Base-by-base conservation (phyloP, 2,797 vertebrate species). In the Carcharodon carcharias region DNA sequence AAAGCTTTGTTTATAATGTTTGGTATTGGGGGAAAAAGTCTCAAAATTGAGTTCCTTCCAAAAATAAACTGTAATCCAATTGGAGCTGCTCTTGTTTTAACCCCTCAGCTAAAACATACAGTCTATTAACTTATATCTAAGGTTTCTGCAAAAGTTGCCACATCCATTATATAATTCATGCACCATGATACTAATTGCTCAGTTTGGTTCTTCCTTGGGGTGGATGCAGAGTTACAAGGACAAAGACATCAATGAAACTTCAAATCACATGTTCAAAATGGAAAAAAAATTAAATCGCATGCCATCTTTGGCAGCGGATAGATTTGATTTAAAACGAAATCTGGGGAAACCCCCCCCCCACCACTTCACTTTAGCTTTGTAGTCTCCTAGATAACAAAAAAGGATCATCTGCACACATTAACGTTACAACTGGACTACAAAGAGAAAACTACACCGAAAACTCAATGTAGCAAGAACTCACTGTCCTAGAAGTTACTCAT, bases 321-420 rank as follows among this genome's bases (percentile, higher is more conserved):
- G 21, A n/a, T 63, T 92, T n/a, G 89, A 92, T 92, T 92, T 58
- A 92, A 61, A 92, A 61, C 63, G 14, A 92, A 61, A 92, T 61
- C 31, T 35, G 35, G 28, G 28, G 14, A 61, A 61, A 61, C 31
- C 9, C 31, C 31, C 14, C 65, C 3, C 12, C 14, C 18, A 67
- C 18, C 58, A 1, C 5, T 3, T 3, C 45, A 50, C 45, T 21
- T 71, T 71, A n/a, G 35, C 18, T n/a, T 18, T n/a, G 56, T 9
- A 92, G 61, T 21, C n/a, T 65, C 35, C 58, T 18, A 65, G 6
- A 92, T 56, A 89, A 28, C 54, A 56, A 4, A 77, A n/a, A n/a
- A 31, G 23, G 54, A 11, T 56, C 54, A 54, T 58, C 11, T 31
- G 54, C 31, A 56, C 28, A 61, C 4, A 58, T 18, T 2, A 54